phyloP scores from a whole-genome alignment of 1,140 invertebrate genomes.

The Procambarus clarkii region DNA sequence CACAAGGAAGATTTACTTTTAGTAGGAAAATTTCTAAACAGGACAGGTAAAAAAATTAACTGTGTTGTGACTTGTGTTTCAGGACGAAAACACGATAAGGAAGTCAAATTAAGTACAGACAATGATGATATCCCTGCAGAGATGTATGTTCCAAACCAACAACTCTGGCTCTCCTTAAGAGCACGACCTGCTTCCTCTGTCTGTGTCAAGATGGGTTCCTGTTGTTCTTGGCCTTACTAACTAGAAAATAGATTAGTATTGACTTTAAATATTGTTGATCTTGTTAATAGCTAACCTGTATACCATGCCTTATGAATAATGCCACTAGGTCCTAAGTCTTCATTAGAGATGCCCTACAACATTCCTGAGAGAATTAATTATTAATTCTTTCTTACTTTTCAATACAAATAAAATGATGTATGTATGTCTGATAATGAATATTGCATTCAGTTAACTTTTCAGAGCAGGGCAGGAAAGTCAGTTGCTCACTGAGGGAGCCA shows the following conservation, averaged over 20 bases:
- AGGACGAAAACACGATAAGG: constrained; percentile 71
- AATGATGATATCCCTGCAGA: constrained; percentile 81
- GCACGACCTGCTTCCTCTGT: constrained; percentile 74
- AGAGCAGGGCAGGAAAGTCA: too few relatives aligned
- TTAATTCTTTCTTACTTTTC: too few relatives aligned
- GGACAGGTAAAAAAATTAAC: too few relatives aligned
- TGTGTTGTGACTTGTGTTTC: not conserved
- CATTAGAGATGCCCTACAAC: too few relatives aligned
- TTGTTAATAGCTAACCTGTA: not conserved
- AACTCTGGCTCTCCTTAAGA: constrained; percentile 88
- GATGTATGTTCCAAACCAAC: constrained; percentile 92
- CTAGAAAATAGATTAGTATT: not conserved
- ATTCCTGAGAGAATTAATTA: too few relatives aligned
- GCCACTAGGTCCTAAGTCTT: too few relatives aligned
- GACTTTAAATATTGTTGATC: not conserved
- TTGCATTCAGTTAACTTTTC: too few relatives aligned
- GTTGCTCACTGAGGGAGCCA: too few relatives aligned
- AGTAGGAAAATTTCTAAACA: too few relatives aligned
- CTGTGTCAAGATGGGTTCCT: constrained; percentile 70
- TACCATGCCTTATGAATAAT: not conserved
- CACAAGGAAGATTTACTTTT: too few relatives aligned
- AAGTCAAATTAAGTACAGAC: constrained; percentile 66
- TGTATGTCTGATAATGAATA: too few relatives aligned
- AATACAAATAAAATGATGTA: too few relatives aligned
- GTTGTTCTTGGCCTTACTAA: constrained; percentile 72